Evolutionary conservation across 2,113 vertebrate genomes (phyloP).

Genomic region (Clinocottus analis): DNA sequence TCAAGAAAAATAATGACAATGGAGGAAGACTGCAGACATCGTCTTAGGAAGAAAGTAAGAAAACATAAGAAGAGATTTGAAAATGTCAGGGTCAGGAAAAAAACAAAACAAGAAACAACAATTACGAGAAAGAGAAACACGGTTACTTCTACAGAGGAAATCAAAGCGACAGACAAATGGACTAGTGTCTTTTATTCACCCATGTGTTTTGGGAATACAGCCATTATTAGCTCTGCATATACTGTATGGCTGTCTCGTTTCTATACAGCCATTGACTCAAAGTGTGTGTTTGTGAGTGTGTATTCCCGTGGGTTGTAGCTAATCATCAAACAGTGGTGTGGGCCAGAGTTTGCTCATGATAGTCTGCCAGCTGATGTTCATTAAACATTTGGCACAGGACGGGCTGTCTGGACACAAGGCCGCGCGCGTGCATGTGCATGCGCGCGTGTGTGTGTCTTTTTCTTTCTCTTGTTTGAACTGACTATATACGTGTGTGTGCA

Average conservation of each 20-base stretch:
- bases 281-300: slow-evolving; percentile 44
- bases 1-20: slow-evolving; percentile 49
- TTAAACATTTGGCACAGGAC: slow-evolving; percentile 76
- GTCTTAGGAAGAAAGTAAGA: slow-evolving; percentile 32
- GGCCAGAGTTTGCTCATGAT: slow-evolving; percentile 73
- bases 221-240: slow-evolving; percentile 49
- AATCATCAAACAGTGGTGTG: slow-evolving; percentile 73
- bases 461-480: neutral
- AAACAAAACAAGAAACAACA: slow-evolving; percentile 1
- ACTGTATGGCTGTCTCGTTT: slow-evolving; percentile 40
- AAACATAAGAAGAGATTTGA: slow-evolving; percentile 10
- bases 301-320: slow-evolving; percentile 66
- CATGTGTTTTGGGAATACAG: slow-evolving; percentile 21
- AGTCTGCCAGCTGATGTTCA: slow-evolving; percentile 72
- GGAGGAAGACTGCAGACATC: slow-evolving; percentile 19
- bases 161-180: slow-evolving; percentile 19
- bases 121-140: slow-evolving; percentile 21
- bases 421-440: neutral
- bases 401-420: slow-evolving; percentile 62
- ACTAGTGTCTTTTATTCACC: slow-evolving; percentile 35
- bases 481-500: neutral
- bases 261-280: slow-evolving; percentile 50
- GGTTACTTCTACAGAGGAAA: slow-evolving; percentile 4
- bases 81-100: slow-evolving; percentile 22
- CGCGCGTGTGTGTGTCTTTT: neutral